Base-by-base conservation (phyloP, 64 coral and sea anemone species). In the Montipora efflorescens region DNA sequence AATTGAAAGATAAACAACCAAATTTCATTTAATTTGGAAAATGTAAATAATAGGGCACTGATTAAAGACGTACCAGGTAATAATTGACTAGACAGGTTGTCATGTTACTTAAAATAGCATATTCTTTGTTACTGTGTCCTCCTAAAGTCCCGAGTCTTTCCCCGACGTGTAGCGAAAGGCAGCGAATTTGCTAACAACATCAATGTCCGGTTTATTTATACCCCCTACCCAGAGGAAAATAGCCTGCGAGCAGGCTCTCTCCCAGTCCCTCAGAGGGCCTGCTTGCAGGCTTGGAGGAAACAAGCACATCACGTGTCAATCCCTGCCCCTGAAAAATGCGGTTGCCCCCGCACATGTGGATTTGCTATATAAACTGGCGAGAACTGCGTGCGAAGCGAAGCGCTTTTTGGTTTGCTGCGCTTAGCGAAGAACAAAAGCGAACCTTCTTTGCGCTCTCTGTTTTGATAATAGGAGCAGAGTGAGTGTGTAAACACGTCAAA, bases 331-430 rank as follows among this genome's bases (percentile, higher is more conserved):
- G 87, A 46, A 89, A 50, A 67, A 47, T 90, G 36, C 49, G 79
- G 95, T 44, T 21, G 89, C 58, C 96, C 96, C 96, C 93, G 84
- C 77, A 95, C 19, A 66, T 84, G 72, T 5, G 59, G 59, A 62
- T 74, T 79, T 21, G 72, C 93, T 97, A 97, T 97, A 95, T 79
- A 97, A 95, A 59, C 47, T 45, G 80, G 85, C 59, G 89, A 87
- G 49, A 87, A 75, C 18, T 62, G 22, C 23, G 16, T 55, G 12
- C 5, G 9, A 74, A 21, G 94, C 91, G 92, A 97, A 90, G 87
- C 92, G 95, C 88, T 83, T 68, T 75, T 16, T 68, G 88, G 92
- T 36, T 2, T 90, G 90, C 94, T 95, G 78, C 89, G 47, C 57
- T 86, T 48, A 66, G 93, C 83, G 74, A 94, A 36, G 82, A 21